These are phyloP conservation scores for Seison nebaliae DNA, from an alignment of 1,140 invertebrate genomes.

Conservation along the genomic window DNA sequence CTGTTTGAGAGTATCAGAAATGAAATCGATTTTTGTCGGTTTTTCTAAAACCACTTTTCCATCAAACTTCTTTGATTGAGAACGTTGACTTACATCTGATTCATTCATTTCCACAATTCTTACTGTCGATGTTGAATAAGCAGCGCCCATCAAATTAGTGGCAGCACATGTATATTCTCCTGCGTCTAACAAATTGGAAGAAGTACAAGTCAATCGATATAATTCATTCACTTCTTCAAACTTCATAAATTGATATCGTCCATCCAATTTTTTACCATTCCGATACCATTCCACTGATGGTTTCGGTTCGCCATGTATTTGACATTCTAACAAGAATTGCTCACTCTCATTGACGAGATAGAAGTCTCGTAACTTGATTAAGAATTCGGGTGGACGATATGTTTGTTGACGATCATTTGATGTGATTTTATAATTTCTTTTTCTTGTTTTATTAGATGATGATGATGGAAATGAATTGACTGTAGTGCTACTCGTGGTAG, in stretches of 20 bases:
- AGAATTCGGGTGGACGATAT: conserved; percentile 7
- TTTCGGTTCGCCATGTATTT: conserved; percentile 4
- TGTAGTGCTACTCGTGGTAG: too few relatives aligned
- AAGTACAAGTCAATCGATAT: conserved; percentile 15
- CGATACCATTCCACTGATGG: conserved; percentile 11
- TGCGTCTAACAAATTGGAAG: conserved; percentile 15
- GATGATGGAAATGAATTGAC: too few relatives aligned
- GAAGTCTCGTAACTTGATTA: conserved; percentile 8
- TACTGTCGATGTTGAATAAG: conserved; percentile 11
- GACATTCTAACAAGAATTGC: background rate
- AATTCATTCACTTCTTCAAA: conserved; percentile 15
- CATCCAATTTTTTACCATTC: conserved; percentile 6
- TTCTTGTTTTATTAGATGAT: too few relatives aligned
- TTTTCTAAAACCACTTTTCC: too few relatives aligned
- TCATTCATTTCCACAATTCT: conserved; percentile 7
- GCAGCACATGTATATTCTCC: conserved; percentile 20
- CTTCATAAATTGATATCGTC: conserved; percentile 13
- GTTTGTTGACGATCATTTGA: conserved; percentile 13
- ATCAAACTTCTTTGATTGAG: background rate
- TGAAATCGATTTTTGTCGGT: too few relatives aligned
- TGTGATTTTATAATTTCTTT: too few relatives aligned
- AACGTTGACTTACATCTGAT: conserved; percentile 9
- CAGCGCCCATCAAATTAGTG: conserved; percentile 17
- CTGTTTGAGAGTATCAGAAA: too few relatives aligned
- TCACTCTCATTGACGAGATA: conserved; percentile 7